Evolutionary conservation across 2,888 invertebrate genomes (phyloP).

Genomic region (Leucophenga montana): DNA sequence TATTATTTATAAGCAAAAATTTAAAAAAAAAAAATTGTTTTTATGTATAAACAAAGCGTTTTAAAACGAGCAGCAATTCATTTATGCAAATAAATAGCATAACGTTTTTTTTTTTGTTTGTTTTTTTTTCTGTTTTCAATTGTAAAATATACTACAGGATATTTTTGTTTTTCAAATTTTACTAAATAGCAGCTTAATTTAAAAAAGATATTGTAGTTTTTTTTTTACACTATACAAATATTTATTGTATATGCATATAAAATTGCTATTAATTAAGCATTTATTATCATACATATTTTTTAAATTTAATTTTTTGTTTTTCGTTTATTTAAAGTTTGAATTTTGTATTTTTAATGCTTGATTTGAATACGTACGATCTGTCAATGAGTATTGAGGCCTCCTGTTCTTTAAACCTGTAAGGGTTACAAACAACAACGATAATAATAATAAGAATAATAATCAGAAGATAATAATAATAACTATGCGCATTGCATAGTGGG

Average conservation of each 20-base stretch:
- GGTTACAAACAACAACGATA: constrained; percentile 68
- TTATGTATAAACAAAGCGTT: too few relatives aligned
- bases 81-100: constrained; percentile 1
- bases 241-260: too few relatives aligned
- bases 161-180: background rate
- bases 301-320: constrained; percentile 13
- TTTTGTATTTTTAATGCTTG: constrained; percentile 22
- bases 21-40: too few relatives aligned
- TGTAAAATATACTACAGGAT: constrained; percentile 22
- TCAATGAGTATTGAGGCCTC: constrained; percentile 74
- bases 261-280: background rate
- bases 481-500: background rate
- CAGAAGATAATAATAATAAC: constrained; percentile 10
- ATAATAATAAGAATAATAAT: constrained; percentile 55
- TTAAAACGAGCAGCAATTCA: background rate
- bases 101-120: background rate
- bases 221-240: too few relatives aligned
- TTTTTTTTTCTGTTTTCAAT: background rate
- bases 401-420: constrained; percentile 74
- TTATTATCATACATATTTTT: background rate
- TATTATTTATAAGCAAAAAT: too few relatives aligned
- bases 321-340: constrained; percentile 17
- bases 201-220: too few relatives aligned
- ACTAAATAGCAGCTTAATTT: too few relatives aligned
- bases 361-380: constrained; percentile 73